Base-by-base conservation (phyloP, 1,140 invertebrate species). In the Aporrectodea caliginosa region DNA sequence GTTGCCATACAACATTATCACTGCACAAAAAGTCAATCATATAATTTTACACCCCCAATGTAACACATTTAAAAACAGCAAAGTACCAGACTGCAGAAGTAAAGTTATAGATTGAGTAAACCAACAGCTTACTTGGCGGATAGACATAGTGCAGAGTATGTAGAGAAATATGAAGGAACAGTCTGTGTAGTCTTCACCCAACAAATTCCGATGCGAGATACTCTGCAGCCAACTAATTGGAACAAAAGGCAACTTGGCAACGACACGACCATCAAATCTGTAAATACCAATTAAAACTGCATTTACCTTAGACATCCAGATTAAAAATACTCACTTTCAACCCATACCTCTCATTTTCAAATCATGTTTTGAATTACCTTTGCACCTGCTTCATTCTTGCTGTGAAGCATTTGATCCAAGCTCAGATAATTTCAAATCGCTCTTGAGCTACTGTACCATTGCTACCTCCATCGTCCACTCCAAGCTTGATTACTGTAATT, bases 151-250 rank as follows among this genome's bases (percentile, higher is more conserved):
- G 88, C 97, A 99, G 16, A 99, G 89, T 86, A 99, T 98, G 87
- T 99, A 99, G 1, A 99, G 90, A 87, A 99, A 99, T 83, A 99
- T 98, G 86, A 99, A 99, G 2, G 96, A 98, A 86, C 98, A 99
- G 87, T 99, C 97, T n/a, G 95, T 97, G 84, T 94, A 98, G 89
- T 99, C 96, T 84, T 98, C 95, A 29, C 98, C 97, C 1, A 94
- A 90, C 35, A 99, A 89, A 89, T 99, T 99, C 83, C 98, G 91
- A 87, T 99, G 98, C 31, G 96, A 98, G 22, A 99, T 90, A 30
- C 97, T 96, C 90, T 99, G 97, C 75, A 99, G 93, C 92, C 95
- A 97, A 6, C 94, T 94, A 69, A 99, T 95, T 12, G 98, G 98
- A 35, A 93, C 90, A 88, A 99, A 99, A 22, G 98, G 98, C 69